Percentiles rank a stretch among this genome's conserved stretches.
phyloP scores from a whole-genome alignment of 2,797 vertebrate genomes.

The Cynopterus sphinx region DNA sequence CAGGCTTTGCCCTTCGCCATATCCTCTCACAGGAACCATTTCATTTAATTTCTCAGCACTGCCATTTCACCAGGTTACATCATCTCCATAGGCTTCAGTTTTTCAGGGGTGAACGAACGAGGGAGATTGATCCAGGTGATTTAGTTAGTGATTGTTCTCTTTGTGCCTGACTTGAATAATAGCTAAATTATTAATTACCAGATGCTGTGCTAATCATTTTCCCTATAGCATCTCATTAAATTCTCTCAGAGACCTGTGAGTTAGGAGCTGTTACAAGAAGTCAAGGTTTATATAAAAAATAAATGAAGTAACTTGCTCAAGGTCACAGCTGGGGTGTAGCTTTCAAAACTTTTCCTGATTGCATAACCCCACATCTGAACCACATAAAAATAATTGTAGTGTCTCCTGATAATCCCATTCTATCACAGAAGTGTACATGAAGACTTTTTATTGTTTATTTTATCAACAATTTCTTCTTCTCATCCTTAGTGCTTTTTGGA shows the following conservation, averaged over 20 bases:
- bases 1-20: accelerated
- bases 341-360: neutral
- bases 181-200: neutral
- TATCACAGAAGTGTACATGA: neutral
- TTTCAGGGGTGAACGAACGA: neutral
- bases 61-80: neutral
- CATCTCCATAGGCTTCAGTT: neutral
- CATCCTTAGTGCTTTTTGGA: neutral
- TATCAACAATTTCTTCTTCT: neutral
- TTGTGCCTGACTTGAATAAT: neutral
- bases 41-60: neutral
- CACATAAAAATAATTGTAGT: neutral
- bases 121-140: neutral
- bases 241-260: neutral
- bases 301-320: neutral
- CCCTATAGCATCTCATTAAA: neutral
- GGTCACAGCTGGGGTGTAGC: neutral
- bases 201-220: neutral
- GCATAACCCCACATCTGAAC: accelerated
- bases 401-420: neutral
- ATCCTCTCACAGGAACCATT: neutral
- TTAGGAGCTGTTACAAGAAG: neutral
- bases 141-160: neutral
- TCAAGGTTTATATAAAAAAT: neutral
- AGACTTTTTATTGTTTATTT: neutral